phyloP scores from a whole-genome alignment of 2,888 invertebrate genomes.

The Sipha maydis region DNA sequence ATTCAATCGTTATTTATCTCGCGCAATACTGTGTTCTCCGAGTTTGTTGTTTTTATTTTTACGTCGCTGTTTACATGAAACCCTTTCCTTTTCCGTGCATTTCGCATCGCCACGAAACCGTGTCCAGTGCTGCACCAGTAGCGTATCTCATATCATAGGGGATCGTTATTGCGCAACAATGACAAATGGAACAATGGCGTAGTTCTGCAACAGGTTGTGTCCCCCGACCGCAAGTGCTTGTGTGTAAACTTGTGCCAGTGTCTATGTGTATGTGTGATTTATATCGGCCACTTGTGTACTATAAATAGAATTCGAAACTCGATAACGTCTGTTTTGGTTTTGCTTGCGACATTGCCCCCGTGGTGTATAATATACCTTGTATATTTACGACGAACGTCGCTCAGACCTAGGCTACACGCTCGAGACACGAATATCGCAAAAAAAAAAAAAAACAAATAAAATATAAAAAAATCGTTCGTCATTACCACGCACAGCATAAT shows the following conservation, averaged over 20 bases:
- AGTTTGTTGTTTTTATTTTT: background rate
- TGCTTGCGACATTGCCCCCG: slow-evolving; percentile 18
- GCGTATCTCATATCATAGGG: slow-evolving; percentile 34
- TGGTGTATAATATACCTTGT: too few species aligned
- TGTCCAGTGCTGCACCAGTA: background rate
- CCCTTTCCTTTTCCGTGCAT: slow-evolving; percentile 26
- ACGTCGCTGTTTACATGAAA: background rate
- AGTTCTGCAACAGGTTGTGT: slow-evolving; percentile 41
- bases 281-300: slow-evolving; percentile 25
- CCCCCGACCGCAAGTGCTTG: background rate
- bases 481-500: slow-evolving; percentile 24
- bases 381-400: background rate
- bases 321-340: slow-evolving; percentile 25
- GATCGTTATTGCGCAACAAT: slow-evolving; percentile 40
- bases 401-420: background rate
- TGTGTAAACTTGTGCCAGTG: background rate
- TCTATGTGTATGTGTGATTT: background rate
- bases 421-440: background rate
- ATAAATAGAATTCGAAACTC: slow-evolving; percentile 46
- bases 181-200: slow-evolving; percentile 38
- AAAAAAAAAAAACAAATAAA: slow-evolving; percentile 10
- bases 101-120: slow-evolving; percentile 19
- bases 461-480: slow-evolving; percentile 26
- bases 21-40: background rate
- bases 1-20: background rate